phyloP scores from a whole-genome alignment of 2,797 vertebrate genomes.

The Dermochelys coriacea region DNA sequence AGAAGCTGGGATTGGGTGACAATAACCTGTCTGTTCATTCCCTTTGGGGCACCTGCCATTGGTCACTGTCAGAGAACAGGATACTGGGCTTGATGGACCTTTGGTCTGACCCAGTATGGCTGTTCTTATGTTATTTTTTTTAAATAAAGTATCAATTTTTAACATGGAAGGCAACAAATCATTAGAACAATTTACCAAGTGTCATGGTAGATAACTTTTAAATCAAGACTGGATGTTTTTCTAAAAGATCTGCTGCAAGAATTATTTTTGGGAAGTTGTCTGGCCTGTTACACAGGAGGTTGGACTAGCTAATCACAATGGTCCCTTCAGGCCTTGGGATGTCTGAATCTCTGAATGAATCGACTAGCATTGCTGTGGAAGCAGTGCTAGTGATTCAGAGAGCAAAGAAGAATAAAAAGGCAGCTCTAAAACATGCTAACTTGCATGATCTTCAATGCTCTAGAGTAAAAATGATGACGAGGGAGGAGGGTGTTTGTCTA shows the following conservation, averaged over 20 bases:
- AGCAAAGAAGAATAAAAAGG: neutral
- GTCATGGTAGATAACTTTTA: neutral
- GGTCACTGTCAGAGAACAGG: no score
- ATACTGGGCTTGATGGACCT: no score
- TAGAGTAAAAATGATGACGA: neutral
- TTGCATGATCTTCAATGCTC: neutral
- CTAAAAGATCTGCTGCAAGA: neutral
- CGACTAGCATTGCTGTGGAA: neutral
- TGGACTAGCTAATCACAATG: neutral
- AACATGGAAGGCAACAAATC: neutral
- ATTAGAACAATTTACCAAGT: neutral
- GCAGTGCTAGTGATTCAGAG: neutral
- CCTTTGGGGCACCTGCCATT: no score
- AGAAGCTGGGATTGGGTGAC: no score
- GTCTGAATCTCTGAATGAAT: neutral
- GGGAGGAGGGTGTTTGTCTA: neutral
- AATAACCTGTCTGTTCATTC: no score
- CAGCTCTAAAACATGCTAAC: neutral
- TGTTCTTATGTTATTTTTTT: no score
- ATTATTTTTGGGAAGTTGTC: neutral
- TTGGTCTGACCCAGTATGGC: no score
- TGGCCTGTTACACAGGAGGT: neutral
- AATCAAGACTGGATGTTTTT: neutral
- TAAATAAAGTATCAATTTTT: neutral
- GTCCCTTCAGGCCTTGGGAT: neutral